Evolutionary conservation across 1,140 invertebrate species (phyloP).

Genomic region (Drosophila santomea): DNA sequence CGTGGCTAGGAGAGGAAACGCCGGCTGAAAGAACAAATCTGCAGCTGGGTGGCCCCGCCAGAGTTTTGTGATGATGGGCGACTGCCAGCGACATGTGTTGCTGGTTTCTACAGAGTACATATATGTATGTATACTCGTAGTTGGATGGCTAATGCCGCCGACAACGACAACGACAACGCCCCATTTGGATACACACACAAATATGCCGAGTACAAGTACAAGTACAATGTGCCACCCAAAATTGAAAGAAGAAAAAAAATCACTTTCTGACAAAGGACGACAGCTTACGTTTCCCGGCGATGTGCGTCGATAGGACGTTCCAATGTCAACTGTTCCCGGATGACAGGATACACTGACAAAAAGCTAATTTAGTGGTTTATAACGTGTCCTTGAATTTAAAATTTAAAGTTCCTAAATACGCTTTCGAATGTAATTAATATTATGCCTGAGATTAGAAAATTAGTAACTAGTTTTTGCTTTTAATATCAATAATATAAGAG

Average conservation of each 20-base stretch:
- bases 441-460: too few relatives aligned
- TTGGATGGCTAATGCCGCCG: slow-evolving; percentile 32
- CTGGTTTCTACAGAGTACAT: neutral
- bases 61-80: slow-evolving; percentile 35
- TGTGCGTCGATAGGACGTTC: slow-evolving; percentile 16
- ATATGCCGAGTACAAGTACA: slow-evolving; percentile 11
- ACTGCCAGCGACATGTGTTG: slow-evolving; percentile 49
- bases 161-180: slow-evolving; percentile 53
- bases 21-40: slow-evolving; percentile 1
- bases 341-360: slow-evolving; percentile 8
- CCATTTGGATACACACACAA: slow-evolving; percentile 46
- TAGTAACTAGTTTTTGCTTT: too few relatives aligned
- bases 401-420: too few relatives aligned
- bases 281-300: slow-evolving; percentile 10
- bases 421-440: too few relatives aligned
- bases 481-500: too few relatives aligned
- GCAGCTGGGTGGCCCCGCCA: slow-evolving; percentile 32
- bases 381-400: too few relatives aligned
- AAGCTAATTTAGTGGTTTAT: neutral
- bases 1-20: neutral
- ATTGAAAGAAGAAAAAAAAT: slow-evolving; percentile 4
- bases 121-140: slow-evolving; percentile 1
- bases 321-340: slow-evolving; percentile 34
- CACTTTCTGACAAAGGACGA: slow-evolving; percentile 36
- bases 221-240: slow-evolving; percentile 18